These are phyloP conservation scores for Haliclona indistincta DNA, from an alignment of 37 sponge, comb jelly and placozoan species.

Conservation along the genomic window DNA sequence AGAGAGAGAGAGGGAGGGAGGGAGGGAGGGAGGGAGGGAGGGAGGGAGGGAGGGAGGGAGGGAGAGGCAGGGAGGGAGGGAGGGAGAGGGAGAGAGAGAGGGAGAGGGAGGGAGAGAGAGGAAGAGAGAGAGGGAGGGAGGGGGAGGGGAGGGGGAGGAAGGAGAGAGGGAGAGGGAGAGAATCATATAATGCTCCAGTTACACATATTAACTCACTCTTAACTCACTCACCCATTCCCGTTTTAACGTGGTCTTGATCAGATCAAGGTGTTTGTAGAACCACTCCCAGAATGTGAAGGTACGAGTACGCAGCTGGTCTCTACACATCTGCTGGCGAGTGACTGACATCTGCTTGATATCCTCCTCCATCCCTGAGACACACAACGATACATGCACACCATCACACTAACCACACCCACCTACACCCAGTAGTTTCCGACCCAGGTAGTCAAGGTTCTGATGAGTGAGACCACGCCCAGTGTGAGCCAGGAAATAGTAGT, in stretches of 20 bases:
- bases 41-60: too few relatives aligned
- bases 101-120: too few relatives aligned
- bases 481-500: slow-evolving; percentile 65
- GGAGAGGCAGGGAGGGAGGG: too few relatives aligned
- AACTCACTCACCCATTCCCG: slow-evolving; percentile 81
- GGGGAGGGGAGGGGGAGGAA: too few relatives aligned
- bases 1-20: too few relatives aligned
- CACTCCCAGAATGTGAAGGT: slow-evolving; percentile 98
- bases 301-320: slow-evolving; percentile 65
- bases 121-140: too few relatives aligned
- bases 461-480: slow-evolving; percentile 82
- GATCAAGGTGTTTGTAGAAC: slow-evolving; percentile 91
- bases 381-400: background rate
- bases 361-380: slow-evolving; percentile 23
- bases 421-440: slow-evolving; percentile 54
- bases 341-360: slow-evolving; percentile 32
- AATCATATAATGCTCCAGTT: too few relatives aligned
- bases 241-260: slow-evolving; percentile 84
- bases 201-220: background rate
- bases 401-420: slow-evolving; percentile 29
- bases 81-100: too few relatives aligned
- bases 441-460: slow-evolving; percentile 79
- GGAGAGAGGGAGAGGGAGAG: too few relatives aligned
- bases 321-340: slow-evolving; percentile 56
- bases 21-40: too few relatives aligned